Conservation (phyloP, 2,797 vertebrate species). For the Siniperca scherzeri region DNA sequence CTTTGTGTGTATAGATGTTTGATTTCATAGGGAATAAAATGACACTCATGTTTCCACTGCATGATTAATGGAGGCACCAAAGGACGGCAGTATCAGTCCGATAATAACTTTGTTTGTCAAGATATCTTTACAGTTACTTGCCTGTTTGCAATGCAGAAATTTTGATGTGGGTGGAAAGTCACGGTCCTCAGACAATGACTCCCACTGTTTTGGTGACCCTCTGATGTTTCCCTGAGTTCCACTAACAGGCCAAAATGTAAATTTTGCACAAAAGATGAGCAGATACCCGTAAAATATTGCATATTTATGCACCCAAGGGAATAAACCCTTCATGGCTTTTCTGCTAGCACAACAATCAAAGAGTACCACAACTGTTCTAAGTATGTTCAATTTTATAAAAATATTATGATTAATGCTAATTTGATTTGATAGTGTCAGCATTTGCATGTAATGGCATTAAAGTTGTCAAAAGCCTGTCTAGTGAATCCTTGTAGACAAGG, state of each 20-base stretch:
- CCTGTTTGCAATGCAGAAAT: conserved; percentile 28
- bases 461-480: neutral
- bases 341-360: neutral
- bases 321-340: neutral
- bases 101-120: neutral
- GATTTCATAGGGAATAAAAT: neutral
- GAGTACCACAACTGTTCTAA: neutral
- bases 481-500: neutral
- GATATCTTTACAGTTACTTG: conserved; percentile 3
- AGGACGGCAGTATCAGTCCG: neutral
- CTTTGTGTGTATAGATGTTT: neutral
- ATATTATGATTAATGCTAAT: neutral
- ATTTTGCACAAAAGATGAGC: conserved; percentile 30
- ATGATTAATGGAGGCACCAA: neutral
- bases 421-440: neutral
- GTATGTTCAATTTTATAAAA: neutral
- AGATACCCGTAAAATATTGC: conserved; percentile 9
- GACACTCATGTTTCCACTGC: neutral
- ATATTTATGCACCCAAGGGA: neutral
- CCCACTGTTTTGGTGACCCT: conserved; percentile 26
- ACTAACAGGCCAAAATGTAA: conserved; percentile 8
- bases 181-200: conserved; percentile 37
- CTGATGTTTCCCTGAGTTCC: conserved; percentile 4
- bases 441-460: neutral
- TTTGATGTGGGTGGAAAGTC: conserved; percentile 35